Evolutionary conservation across 2,797 vertebrate species (phyloP).

Genomic region (Artibeus lituratus): DNA sequence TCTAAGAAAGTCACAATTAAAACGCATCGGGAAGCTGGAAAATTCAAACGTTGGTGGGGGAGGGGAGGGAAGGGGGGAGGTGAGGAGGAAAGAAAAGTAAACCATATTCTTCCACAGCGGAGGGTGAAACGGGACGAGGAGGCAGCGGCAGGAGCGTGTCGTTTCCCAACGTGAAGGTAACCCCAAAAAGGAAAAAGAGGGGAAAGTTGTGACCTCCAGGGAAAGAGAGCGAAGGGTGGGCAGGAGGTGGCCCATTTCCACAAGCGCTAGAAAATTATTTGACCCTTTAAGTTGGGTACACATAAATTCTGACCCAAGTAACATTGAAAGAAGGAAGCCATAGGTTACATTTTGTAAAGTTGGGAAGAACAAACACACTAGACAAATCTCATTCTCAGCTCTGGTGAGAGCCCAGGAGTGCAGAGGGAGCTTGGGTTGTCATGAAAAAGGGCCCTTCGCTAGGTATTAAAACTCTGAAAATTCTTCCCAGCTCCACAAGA

Average conservation of each 20-base stretch:
- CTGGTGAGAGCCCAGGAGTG: neutral
- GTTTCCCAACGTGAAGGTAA: neutral
- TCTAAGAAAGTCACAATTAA: neutral
- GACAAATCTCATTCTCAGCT: neutral
- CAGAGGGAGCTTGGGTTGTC: neutral
- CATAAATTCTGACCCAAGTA: neutral
- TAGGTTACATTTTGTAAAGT: neutral
- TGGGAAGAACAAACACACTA: neutral
- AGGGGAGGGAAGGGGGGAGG: neutral
- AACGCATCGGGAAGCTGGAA: neutral
- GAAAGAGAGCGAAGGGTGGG: neutral
- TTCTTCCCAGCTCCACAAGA: too few species aligned
- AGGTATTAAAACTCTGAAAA: neutral
- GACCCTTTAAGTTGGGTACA: neutral
- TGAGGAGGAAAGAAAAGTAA: neutral
- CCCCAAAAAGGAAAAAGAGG: neutral
- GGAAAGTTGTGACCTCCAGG: neutral
- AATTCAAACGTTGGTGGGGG: neutral
- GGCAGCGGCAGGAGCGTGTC: accelerated
- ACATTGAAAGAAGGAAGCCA: neutral
- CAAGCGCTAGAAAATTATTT: neutral
- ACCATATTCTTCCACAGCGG: neutral
- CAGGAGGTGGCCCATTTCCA: neutral
- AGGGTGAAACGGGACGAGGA: neutral
- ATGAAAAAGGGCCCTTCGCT: neutral